Evolutionary conservation across 2,113 vertebrate genomes (phyloP).

Genomic region (Protobothrops flavoviridis): DNA sequence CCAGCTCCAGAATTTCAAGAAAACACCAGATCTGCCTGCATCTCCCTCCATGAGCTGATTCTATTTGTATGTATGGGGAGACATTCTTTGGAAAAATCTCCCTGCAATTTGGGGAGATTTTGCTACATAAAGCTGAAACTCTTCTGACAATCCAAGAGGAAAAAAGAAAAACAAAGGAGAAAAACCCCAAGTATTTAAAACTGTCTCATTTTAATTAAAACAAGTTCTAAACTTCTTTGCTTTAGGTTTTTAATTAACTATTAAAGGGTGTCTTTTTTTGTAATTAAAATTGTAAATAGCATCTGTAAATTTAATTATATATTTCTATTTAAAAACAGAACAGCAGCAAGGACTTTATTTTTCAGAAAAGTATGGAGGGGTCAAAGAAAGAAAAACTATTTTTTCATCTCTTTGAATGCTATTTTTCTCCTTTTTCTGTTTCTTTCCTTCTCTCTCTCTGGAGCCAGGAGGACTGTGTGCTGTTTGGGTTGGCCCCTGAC

Average conservation of each 20-base stretch:
- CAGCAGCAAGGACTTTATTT: neutral
- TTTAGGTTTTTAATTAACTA: constrained; percentile 67
- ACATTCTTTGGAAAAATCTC: neutral
- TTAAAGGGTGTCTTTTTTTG: constrained; percentile 64
- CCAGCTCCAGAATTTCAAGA: constrained; percentile 6
- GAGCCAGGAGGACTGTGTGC: constrained; percentile 35
- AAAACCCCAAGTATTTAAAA: constrained; percentile 33
- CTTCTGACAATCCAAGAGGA: neutral
- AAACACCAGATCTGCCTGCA: neutral
- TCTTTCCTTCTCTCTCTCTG: constrained; percentile 11
- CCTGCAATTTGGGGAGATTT: neutral
- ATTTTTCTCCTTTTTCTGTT: constrained; percentile 23
- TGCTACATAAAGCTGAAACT: neutral
- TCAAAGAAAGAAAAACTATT: neutral
- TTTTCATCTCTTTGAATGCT: constrained; percentile 18
- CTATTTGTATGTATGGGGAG: neutral
- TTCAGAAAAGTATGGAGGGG: constrained; percentile 6
- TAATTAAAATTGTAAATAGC: constrained; percentile 90
- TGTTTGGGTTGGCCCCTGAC: constrained; percentile 48
- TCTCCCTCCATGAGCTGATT: neutral
- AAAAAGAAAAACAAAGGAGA: constrained; percentile 1
- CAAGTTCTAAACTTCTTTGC: constrained; percentile 70
- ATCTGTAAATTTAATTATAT: constrained; percentile 88
- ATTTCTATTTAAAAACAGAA: constrained; percentile 82
- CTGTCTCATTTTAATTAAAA: constrained; percentile 66